Evolutionary conservation across 2,797 vertebrate species (phyloP).

Genomic region (Dermochelys coriacea): DNA sequence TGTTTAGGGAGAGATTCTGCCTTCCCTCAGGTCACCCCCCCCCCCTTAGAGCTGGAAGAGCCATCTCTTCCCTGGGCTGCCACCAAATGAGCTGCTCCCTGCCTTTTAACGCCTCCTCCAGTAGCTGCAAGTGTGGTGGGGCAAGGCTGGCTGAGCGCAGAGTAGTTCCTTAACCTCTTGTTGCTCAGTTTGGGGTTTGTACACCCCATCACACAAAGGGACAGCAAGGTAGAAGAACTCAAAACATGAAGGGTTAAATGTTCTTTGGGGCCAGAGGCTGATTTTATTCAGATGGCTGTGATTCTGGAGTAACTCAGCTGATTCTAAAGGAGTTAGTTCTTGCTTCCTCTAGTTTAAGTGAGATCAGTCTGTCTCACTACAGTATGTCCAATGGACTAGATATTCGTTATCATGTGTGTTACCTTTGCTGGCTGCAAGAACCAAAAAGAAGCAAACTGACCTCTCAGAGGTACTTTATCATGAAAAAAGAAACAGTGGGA

Average conservation of each 20-base stretch:
- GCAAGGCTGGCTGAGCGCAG: background rate
- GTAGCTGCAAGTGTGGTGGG: background rate
- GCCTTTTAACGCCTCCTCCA: background rate
- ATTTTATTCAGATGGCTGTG: background rate
- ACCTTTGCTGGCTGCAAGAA: background rate
- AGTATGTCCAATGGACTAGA: background rate
- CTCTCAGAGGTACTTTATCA: constrained; percentile 2
- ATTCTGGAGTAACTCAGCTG: background rate
- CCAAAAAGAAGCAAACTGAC: background rate
- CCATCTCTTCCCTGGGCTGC: background rate
- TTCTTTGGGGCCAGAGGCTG: background rate
- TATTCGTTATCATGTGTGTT: background rate
- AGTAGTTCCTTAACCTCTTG: background rate
- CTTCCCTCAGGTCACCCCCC: background rate
- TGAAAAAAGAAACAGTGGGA: constrained; percentile 18
- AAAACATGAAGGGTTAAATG: background rate
- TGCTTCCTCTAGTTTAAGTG: background rate
- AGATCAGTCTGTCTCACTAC: background rate
- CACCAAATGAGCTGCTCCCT: background rate
- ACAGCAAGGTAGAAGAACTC: background rate
- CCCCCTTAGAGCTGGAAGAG: background rate
- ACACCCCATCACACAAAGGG: background rate
- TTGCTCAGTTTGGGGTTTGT: background rate
- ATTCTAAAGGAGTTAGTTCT: background rate
- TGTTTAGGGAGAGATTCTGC: background rate